Base-by-base conservation (phyloP, 1,140 invertebrate genomes). In the Diprion similis region DNA sequence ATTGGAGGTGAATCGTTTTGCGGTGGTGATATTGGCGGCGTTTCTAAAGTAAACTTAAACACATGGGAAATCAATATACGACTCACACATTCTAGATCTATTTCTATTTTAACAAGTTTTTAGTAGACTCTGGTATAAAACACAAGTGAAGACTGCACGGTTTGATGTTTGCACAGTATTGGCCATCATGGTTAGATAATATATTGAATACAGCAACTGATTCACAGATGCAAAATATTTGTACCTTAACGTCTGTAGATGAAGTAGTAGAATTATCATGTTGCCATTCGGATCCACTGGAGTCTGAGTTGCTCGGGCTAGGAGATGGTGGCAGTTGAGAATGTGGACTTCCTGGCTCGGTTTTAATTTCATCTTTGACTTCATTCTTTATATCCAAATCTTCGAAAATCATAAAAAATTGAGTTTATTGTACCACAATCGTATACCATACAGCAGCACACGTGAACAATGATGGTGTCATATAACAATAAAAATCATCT, bases 1-100 rank as follows among this genome's bases (percentile, higher is more conserved):
- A 75, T 77, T 19, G 80, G 78, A 10, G 80, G 78, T 8, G 83
- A 83, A 66, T 79, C 73, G 66, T 78, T 78, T 71, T 83, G 80
- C 1, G 81, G 79, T 48, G 86, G 85, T 45, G 86, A 86, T 69
- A 88, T 87, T 9, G 85, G 84, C 19, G 85, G 85, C 37, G 80
- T 86, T 69, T 85, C 85, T 15, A 87, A 68, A 48, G 70, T 71
- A 68, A 82, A 76, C 84, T 87, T 64, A 6, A 72, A 78, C 48
- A 70, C 11, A 59, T 59, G n/a, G 11, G 8, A 75, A 77, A 75
- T 64, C 18, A 65, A 68, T 47, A 47, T 37, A 37, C 24, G 6
- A 37, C 24, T 37, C 24, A 37, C 24, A 37, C 24, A 37, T 37
- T 37, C 24, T 37, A 37, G 24, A 37, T 37, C 24, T 37, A 37